phyloP scores from a whole-genome alignment of 2,888 invertebrate genomes.

The Fragum sueziense region DNA sequence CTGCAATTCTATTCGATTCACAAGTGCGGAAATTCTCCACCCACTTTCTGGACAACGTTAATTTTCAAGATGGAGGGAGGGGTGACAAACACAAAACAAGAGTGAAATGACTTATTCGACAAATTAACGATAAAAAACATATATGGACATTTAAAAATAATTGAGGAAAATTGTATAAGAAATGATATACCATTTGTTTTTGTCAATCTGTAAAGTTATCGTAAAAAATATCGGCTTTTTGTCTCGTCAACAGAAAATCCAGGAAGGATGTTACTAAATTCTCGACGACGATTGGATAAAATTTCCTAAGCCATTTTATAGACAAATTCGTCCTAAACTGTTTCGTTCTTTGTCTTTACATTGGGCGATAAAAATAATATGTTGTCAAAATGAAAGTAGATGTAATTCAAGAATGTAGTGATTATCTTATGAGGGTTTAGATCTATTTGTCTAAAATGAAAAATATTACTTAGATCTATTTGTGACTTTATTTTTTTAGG shows the following conservation, averaged over 20 bases:
- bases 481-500: no score
- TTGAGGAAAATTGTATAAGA: neutral
- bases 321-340: no score
- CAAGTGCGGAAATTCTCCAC: conserved; percentile 45
- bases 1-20: no score
- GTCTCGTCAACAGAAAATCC: neutral
- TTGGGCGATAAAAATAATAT: no score
- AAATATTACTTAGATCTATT: no score
- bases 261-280: neutral
- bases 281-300: no score
- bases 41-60: conserved; percentile 27
- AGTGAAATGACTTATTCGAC: neutral
- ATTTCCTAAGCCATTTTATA: no score
- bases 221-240: neutral
- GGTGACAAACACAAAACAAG: conserved; percentile 28
- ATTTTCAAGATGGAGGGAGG: conserved; percentile 59
- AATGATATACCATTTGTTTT: neutral
- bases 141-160: neutral
- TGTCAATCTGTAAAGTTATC: neutral
- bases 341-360: no score
- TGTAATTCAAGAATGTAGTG: no score
- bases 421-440: no score
- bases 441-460: no score
- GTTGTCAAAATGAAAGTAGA: no score
- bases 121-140: neutral